Base-by-base conservation (phyloP, 2,113 vertebrate genomes). In the Ceyx melanurus region DNA sequence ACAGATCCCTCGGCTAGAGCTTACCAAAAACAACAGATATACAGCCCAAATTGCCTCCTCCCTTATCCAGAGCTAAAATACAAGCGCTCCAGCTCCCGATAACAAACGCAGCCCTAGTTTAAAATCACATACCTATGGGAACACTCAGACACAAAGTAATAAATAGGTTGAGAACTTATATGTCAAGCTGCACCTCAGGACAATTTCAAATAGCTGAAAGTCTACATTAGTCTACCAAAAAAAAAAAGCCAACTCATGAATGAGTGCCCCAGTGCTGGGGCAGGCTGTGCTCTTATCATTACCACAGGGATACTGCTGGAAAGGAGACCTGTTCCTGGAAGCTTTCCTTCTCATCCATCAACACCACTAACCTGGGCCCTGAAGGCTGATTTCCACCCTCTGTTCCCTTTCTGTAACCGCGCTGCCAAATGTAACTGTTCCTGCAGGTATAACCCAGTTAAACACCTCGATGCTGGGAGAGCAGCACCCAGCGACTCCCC, bases 191-290 rank as follows among this genome's bases (percentile, higher is more conserved):
- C 79, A 88, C 77, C 86, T 72, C 82, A 93, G 94, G 90, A 92
- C 68, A 64, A 83, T 84, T 92, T 89, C 86, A 93, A 91, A 95
- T 17, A 66, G 56, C 66, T 93, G 64, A 82, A 95, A 96, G 73
- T 73, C 92, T 83, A 85, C 76, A 66, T 90, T 58, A 91, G 71
- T 93, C 45, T 48, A 48, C 84, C 85, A 79, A 60, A 62, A 66
- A 85, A 45, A 45, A 87, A 95, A 62, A 18, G 73, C 82, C 91
- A 96, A 82, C 90, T 97, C 82, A 95, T 85, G 90, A 73, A 78
- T 9, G 71, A 93, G 58, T 3, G 65, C 79, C 75, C n/a, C 37
- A 20, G 71, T 1, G 2, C 85, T 0, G 9, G 73, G 67, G 87
- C 79, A 61, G 61, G 25, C 76, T 61, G 82, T 46, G 92, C 75